phyloP scores from a whole-genome alignment of 2,888 invertebrate species.

The Diaperis boleti region DNA sequence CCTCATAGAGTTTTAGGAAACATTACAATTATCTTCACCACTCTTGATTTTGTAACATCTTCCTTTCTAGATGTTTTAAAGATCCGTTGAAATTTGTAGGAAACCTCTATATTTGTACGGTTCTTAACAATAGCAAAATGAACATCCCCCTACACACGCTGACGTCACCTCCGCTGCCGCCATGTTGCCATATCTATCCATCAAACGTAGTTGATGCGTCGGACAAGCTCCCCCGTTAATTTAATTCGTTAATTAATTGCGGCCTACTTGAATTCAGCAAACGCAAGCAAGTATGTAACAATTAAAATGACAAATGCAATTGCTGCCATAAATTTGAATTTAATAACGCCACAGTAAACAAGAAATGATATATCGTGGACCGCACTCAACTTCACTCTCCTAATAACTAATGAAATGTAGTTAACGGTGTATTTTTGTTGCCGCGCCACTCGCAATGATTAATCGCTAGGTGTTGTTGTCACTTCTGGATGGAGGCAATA shows the following conservation, averaged over 20 bases:
- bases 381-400: conserved; percentile 47
- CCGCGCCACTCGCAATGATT: conserved; percentile 46
- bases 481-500: conserved; percentile 36
- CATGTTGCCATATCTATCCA: conserved; percentile 34
- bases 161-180: neutral
- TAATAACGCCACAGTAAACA: conserved; percentile 60
- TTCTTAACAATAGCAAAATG: no score
- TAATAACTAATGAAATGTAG: conserved; percentile 52
- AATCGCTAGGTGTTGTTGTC: conserved; percentile 52
- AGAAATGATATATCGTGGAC: conserved; percentile 52
- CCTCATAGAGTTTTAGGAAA: no score
- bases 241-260: conserved; percentile 62
- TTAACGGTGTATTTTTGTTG: conserved; percentile 46
- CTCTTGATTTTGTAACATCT: no score
- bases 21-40: no score
- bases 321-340: conserved; percentile 61
- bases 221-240: conserved; percentile 57
- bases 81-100: no score
- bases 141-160: no score
- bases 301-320: conserved; percentile 63
- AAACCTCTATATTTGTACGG: no score
- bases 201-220: conserved; percentile 48
- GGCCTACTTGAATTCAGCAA: conserved; percentile 57
- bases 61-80: no score
- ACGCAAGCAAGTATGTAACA: conserved; percentile 61